These are phyloP conservation scores for Steinernema feltiae DNA, from an alignment of 1,140 invertebrate species.

Conservation along the genomic window DNA sequence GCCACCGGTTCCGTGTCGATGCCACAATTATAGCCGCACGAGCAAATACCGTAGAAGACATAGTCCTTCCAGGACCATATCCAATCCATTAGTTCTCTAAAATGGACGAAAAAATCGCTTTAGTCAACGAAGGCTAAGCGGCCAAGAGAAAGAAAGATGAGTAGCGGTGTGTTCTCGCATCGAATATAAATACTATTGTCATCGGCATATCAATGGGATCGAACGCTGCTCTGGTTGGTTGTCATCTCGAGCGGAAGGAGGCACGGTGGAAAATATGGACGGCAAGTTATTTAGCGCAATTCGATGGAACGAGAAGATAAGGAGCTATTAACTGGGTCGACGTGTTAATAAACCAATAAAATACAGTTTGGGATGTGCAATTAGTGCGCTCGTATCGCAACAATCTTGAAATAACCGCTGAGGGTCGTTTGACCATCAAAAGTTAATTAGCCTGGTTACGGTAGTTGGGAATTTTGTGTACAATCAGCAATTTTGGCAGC, in stretches of 20 bases:
- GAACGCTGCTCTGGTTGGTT: background rate
- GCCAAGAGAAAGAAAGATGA: background rate
- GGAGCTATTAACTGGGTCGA: conserved; percentile 10
- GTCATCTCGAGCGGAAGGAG: background rate
- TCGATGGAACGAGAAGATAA: conserved; percentile 4
- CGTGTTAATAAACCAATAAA: conserved; percentile 9
- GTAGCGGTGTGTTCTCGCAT: background rate
- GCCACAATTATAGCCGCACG: conserved; percentile 30
- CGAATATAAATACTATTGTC: background rate
- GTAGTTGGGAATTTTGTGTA: too few relatives aligned
- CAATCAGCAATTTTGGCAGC: too few relatives aligned
- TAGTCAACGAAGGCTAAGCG: background rate
- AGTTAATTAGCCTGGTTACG: too few relatives aligned
- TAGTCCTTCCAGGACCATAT: conserved; percentile 48
- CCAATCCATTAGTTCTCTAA: conserved; percentile 37
- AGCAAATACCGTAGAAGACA: conserved; percentile 44
- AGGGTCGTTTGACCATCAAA: too few relatives aligned
- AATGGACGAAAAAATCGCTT: background rate
- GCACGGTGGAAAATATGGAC: conserved; percentile 3
- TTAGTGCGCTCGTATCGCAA: background rate
- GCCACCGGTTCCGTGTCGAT: conserved; percentile 29
- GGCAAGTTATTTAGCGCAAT: conserved; percentile 1
- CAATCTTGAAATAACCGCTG: background rate
- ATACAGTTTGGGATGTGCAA: background rate
- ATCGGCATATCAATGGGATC: background rate